Evolutionary conservation across 1,140 invertebrate genomes (phyloP).

Genomic region (Temnothorax nylanderi): DNA sequence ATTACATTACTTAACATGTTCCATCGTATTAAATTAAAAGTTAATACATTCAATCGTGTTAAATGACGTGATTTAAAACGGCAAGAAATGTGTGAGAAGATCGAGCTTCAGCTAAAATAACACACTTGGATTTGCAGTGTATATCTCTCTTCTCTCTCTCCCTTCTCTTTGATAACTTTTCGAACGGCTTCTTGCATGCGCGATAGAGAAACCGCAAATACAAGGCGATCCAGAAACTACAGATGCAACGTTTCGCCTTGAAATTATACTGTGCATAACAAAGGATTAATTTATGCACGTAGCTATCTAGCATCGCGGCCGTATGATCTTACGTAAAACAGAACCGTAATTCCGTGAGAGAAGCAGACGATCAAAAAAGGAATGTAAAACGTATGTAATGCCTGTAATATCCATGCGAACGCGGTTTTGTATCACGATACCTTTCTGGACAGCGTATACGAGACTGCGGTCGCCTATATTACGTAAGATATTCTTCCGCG

Average conservation of each 20-base stretch:
- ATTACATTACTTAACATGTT: too few relatives aligned
- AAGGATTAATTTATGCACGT: slow-evolving; percentile 47
- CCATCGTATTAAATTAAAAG: too few relatives aligned
- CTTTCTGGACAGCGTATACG: slow-evolving; percentile 2
- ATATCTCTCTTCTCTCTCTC: too few relatives aligned
- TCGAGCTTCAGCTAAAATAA: too few relatives aligned
- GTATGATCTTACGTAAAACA: slow-evolving; percentile 44
- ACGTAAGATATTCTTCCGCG: slow-evolving; percentile 43
- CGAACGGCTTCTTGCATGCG: background rate
- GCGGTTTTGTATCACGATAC: slow-evolving; percentile 63
- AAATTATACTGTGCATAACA: slow-evolving; percentile 20
- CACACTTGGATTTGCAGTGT: too few relatives aligned
- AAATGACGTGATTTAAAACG: too few relatives aligned
- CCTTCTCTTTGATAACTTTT: background rate
- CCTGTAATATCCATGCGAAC: slow-evolving; percentile 69
- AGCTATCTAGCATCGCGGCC: background rate
- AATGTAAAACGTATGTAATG: slow-evolving; percentile 46
- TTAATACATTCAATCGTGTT: too few relatives aligned
- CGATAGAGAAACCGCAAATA: slow-evolving; percentile 1
- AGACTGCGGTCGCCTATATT: slow-evolving; percentile 57
- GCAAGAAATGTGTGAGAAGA: too few relatives aligned
- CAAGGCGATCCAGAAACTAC: background rate
- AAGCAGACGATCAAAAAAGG: slow-evolving; percentile 33
- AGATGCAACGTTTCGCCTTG: background rate
- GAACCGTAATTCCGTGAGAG: slow-evolving; percentile 55